A percentile compares a stretch with the other conserved stretches of the same genome.
Evolutionary conservation across 2,113 vertebrate genomes (phyloP).

Genomic region (Peromyscus maniculatus): DNA sequence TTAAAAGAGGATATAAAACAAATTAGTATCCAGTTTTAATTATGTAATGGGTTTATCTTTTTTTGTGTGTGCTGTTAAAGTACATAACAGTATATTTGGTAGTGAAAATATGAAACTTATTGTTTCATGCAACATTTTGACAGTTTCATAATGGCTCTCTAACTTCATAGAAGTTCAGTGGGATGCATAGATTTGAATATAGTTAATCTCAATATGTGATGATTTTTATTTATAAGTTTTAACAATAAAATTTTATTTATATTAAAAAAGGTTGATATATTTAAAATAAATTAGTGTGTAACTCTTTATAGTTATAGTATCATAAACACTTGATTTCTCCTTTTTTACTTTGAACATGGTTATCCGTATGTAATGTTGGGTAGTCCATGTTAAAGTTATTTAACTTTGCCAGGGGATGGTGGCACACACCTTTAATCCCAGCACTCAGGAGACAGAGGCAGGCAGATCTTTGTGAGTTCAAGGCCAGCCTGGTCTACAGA

Average conservation of each 20-base stretch:
- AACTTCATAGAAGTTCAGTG: neutral
- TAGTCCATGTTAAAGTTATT: neutral
- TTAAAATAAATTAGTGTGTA: neutral
- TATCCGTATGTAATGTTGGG: neutral
- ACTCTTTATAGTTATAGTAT: neutral
- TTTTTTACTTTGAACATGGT: neutral
- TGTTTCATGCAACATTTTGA: neutral
- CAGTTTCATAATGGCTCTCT: neutral
- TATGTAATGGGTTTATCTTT: neutral
- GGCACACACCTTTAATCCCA: too few relatives aligned
- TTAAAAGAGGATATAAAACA: neutral
- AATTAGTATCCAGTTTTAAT: neutral
- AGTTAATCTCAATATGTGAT: neutral
- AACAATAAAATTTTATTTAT: neutral
- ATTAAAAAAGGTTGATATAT: neutral
- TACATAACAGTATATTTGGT: neutral
- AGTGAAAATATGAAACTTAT: neutral
- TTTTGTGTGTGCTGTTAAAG: neutral
- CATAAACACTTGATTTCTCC: neutral
- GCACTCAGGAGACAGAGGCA: too few relatives aligned
- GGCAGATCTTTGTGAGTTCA: too few relatives aligned
- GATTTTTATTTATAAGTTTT: neutral
- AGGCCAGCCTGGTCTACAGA: too few relatives aligned
- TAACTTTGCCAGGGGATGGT: neutral
- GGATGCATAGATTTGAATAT: neutral